Conservation (phyloP, 2,797 vertebrate species). For the Bradypus variegatus region DNA sequence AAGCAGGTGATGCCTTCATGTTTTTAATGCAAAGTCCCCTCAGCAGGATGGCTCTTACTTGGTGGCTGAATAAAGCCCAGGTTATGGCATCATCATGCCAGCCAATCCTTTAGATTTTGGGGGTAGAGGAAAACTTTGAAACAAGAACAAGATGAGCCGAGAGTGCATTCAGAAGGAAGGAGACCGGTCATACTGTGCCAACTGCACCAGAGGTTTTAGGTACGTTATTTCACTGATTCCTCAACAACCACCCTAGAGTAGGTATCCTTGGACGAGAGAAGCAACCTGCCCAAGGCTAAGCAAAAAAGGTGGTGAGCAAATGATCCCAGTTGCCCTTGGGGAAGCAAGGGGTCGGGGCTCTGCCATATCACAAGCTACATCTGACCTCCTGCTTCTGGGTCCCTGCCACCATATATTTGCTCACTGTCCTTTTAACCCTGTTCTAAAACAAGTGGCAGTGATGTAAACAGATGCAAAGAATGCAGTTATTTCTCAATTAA, state of each 20-base stretch:
- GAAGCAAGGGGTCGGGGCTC: neutral
- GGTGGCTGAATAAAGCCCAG: neutral
- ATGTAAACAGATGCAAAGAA: neutral
- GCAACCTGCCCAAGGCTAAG: neutral
- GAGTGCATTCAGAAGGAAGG: neutral
- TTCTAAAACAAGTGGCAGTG: neutral
- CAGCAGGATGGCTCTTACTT: neutral
- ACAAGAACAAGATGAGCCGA: neutral
- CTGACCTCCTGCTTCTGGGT: neutral
- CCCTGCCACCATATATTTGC: neutral
- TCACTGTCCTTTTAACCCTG: neutral
- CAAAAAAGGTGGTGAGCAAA: too few relatives aligned
- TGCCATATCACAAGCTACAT: neutral
- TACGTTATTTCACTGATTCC: neutral
- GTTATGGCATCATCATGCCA: neutral
- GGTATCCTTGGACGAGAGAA: neutral
- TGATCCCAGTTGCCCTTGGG: neutral
- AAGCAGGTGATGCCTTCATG: neutral
- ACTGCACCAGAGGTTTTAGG: rapidly evolving
- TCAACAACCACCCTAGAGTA: neutral
- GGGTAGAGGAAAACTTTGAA: neutral
- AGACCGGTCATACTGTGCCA: neutral
- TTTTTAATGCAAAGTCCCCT: neutral
- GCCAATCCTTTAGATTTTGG: neutral
- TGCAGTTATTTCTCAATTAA: neutral